These are phyloP conservation scores for Sanderia malayensis DNA, from an alignment of 30 jellyfish, hydroid and myxozoan genomes.

Conservation along the genomic window DNA sequence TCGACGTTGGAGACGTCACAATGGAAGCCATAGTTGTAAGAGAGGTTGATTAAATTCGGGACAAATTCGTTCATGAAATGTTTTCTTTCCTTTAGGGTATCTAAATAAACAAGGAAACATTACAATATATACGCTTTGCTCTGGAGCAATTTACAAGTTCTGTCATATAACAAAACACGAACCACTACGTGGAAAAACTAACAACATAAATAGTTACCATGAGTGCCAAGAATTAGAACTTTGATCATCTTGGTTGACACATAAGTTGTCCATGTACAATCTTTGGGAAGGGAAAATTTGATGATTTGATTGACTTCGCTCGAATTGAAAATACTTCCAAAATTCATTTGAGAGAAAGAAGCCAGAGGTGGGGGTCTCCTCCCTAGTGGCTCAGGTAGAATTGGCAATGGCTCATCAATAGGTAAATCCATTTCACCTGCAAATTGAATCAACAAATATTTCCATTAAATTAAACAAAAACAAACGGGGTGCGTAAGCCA, in stretches of 20 bases:
- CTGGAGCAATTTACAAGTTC: too few relatives aligned
- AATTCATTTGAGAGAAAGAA: constrained; percentile 9
- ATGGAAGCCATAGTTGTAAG: constrained; percentile 24
- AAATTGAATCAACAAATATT: neutral
- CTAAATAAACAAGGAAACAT: neutral
- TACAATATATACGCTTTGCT: too few relatives aligned
- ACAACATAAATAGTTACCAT: neutral
- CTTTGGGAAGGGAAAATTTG: neutral
- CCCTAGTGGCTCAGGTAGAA: constrained; percentile 73
- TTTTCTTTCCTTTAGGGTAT: constrained; percentile 21
- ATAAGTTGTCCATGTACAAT: neutral
- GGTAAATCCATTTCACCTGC: constrained; percentile 58
- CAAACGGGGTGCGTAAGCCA: too few relatives aligned
- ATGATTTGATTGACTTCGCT: constrained; percentile 12
- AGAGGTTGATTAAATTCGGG: constrained; percentile 24
- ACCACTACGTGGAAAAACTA: neutral
- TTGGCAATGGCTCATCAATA: constrained; percentile 63
- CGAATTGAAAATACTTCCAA: constrained; percentile 13
- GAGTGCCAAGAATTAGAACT: constrained; percentile 16
- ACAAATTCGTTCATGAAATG: constrained; percentile 29
- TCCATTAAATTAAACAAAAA: too few relatives aligned
- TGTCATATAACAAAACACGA: too few relatives aligned
- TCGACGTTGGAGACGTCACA: constrained; percentile 43
- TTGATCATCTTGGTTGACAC: constrained; percentile 37
- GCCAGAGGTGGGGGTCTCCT: constrained; percentile 76